Evolutionary conservation across 2,113 vertebrate species (phyloP).

Genomic region (Kobus ellipsiprymnus): DNA sequence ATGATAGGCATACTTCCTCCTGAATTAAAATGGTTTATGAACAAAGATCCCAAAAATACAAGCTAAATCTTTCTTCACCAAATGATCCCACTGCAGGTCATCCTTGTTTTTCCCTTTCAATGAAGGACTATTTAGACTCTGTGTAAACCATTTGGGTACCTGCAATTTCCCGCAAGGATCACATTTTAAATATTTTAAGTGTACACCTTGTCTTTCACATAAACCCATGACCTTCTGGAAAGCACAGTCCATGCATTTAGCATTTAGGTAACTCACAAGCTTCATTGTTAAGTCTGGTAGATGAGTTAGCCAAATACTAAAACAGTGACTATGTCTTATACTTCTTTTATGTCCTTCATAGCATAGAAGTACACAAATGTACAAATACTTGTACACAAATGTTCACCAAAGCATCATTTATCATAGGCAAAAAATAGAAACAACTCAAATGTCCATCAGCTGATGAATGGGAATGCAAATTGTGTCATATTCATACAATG

Average conservation of each 20-base stretch:
- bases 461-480: not conserved
- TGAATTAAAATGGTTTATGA: not conserved
- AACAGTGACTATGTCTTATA: not conserved
- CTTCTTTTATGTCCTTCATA: not conserved
- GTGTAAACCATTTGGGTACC: not conserved
- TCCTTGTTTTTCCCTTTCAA: not conserved
- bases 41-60: not conserved
- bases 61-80: not conserved
- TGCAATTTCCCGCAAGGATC: not conserved
- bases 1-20: not conserved
- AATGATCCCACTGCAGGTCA: not conserved
- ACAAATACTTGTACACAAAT: not conserved
- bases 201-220: not conserved
- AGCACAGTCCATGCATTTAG: not conserved
- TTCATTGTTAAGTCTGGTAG: not conserved
- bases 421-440: not conserved
- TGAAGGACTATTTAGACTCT: not conserved
- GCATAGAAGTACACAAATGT: not conserved
- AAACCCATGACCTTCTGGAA: not conserved
- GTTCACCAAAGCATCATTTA: not conserved
- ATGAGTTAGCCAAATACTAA: conserved; percentile 34
- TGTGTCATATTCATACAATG: not conserved
- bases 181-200: not conserved
- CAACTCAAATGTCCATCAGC: not conserved
- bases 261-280: not conserved